Evolutionary conservation across 2,888 invertebrate genomes (phyloP), one percentile per base, ranked within the genome.

Genomic region (Aphodius granarius): DNA sequence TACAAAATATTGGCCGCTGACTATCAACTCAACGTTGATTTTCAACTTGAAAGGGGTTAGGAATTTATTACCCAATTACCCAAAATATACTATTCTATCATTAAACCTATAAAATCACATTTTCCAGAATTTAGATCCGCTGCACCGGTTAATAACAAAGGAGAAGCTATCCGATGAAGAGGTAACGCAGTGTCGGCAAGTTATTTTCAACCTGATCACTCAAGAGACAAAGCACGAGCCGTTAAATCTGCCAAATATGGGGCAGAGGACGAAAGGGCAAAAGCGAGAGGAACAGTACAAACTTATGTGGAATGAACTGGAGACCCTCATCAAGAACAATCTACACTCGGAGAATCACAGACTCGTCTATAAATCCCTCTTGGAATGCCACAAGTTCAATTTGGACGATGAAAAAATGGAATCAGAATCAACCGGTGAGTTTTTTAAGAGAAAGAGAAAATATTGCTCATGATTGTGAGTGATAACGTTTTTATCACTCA

Each of bases 201-300:
- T 95, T 13, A 93, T 98, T 75, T 93, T 94, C 80, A 92, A 93
- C 77, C 87, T 98, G 0, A 91, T 97, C 0, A 92, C 91, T 9
- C 91, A 95, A 86, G 97, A 97, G 86, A 91, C 93, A 0, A 92
- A 95, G 68, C 95, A 95, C 83, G 97, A 97, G 83, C 90, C 94
- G 63, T 89, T 97, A 0, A 92, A 94, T 0, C 88, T 94, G 0
- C 92, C 92, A 0, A 91, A 91, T 80, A 88, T 93, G 23, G 92
- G 92, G 19, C 90, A 92, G 80, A 90, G 94, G 87, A 92, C 85
- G 19, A 88, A 87, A 80, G 88, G 89, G 0, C 87, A 87, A 9
- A 92, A 93, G 19, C 91, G 93, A 78, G 97, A 97, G 81, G 97
- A 98, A 83, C 96, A 97, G 82, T 98, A 98, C 88, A 92, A 95